Evolutionary conservation across 2,113 vertebrate species (phyloP).

Genomic region (Phalacrocorax carbo): DNA sequence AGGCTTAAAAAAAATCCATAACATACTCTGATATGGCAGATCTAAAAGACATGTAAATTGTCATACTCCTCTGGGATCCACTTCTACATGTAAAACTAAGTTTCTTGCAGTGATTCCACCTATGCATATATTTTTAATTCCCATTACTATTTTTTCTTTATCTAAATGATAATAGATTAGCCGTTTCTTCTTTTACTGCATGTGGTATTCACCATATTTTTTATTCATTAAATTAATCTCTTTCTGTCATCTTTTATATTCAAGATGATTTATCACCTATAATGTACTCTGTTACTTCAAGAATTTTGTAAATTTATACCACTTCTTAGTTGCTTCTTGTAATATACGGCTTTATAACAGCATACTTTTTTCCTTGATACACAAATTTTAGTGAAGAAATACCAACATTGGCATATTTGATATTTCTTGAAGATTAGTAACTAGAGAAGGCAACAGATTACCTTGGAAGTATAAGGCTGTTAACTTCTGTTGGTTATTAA

Average conservation of each 20-base stretch:
- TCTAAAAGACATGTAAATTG: not conserved
- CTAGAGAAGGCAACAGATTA: not conserved
- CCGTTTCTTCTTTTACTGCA: not conserved
- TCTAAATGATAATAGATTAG: not conserved
- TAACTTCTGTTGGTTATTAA: not conserved
- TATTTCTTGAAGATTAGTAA: conserved; percentile 6
- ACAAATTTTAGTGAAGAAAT: not conserved
- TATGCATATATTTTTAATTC: not conserved
- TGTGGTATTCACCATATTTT: not conserved
- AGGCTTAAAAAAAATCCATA: not conserved
- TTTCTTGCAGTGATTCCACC: not conserved
- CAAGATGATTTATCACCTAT: not conserved
- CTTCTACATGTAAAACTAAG: not conserved
- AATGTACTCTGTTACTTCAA: not conserved
- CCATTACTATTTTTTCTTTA: not conserved
- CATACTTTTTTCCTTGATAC: not conserved
- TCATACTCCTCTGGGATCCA: not conserved
- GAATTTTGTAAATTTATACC: not conserved
- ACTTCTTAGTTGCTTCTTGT: not conserved
- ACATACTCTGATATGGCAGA: not conserved
- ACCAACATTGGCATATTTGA: not conserved
- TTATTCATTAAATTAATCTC: not conserved
- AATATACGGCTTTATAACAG: not conserved
- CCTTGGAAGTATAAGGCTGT: not conserved
- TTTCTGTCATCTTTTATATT: conserved; percentile 15